A percentile compares a stretch with the other conserved stretches of the same genome.
phyloP scores from a whole-genome alignment of 2,888 invertebrate genomes.

The Neuroscelio doddi region DNA sequence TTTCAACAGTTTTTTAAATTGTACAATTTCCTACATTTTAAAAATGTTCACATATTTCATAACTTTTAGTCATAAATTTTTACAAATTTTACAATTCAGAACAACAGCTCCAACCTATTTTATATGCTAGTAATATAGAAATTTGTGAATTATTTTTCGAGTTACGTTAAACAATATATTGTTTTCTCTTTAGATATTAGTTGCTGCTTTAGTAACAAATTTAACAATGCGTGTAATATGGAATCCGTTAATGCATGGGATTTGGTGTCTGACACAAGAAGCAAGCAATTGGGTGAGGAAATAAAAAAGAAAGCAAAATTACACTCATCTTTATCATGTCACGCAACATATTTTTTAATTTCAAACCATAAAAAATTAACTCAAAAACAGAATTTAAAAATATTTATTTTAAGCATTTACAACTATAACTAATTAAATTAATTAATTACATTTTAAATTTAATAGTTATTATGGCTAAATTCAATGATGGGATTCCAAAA shows the following conservation, averaged over 20 bases:
- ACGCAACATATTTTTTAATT: not conserved
- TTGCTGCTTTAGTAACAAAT: conserved; percentile 67
- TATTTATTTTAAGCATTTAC: not conserved
- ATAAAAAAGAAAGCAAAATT: not conserved
- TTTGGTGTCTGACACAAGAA: conserved; percentile 63
- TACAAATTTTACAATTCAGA: no score
- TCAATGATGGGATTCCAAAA: conserved; percentile 51
- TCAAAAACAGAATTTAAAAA: not conserved
- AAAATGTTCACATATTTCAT: no score
- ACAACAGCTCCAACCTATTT: no score
- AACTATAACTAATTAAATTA: no score
- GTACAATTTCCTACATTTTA: no score
- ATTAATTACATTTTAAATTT: not conserved
- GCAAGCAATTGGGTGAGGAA: conserved; percentile 64
- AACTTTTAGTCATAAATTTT: no score
- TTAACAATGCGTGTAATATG: conserved; percentile 63
- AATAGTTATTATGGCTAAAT: conserved; percentile 59
- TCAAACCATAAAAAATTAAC: no score
- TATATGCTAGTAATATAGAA: no score
- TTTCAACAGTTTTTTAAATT: no score
- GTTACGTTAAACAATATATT: not conserved
- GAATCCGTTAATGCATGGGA: conserved; percentile 64
- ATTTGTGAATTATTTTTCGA: not conserved
- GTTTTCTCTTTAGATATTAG: conserved; percentile 59
- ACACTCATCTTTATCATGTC: no score